These are phyloP conservation scores for Achroia grisella DNA, from an alignment of 1,140 invertebrate genomes.

Conservation along the genomic window DNA sequence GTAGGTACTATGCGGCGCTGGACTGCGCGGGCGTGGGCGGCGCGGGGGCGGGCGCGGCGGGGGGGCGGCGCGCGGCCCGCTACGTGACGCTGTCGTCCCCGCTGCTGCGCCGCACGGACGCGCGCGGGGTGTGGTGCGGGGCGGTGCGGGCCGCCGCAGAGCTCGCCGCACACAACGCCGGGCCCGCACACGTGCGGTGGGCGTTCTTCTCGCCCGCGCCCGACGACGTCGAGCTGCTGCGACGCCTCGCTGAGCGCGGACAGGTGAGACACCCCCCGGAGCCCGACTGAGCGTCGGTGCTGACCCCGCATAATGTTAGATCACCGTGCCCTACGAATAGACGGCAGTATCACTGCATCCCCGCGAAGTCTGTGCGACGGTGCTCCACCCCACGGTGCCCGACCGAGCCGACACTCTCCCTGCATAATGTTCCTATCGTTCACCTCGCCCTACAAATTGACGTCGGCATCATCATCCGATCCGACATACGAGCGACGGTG, in stretches of 20 bases:
- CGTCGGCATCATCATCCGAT: too few relatives aligned
- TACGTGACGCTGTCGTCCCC: constrained; percentile 9
- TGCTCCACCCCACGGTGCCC: too few relatives aligned
- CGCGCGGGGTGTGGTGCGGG: neutral
- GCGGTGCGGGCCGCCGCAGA: neutral
- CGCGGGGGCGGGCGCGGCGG: constrained; percentile 64
- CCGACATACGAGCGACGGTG: too few relatives aligned
- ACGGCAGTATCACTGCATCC: neutral
- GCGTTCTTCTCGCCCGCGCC: constrained; percentile 32
- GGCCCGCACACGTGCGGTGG: constrained; percentile 30
- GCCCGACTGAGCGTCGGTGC: neutral
- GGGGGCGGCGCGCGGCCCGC: constrained; percentile 2
- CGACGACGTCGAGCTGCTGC: constrained; percentile 29
- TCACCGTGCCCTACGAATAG: too few relatives aligned
- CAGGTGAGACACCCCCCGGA: constrained; percentile 17
- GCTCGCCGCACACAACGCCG: too few relatives aligned
- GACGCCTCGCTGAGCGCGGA: constrained; percentile 30
- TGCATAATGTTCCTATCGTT: too few relatives aligned
- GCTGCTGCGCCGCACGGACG: neutral
- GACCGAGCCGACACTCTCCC: too few relatives aligned
- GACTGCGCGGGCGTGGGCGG: constrained; percentile 86
- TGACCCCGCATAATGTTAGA: too few relatives aligned
- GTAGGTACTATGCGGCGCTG: constrained; percentile 88
- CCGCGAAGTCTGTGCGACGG: too few relatives aligned
- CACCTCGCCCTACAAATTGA: too few relatives aligned